Base-by-base conservation (phyloP, 2,797 vertebrate species). In the Poeciliopsis infans region DNA sequence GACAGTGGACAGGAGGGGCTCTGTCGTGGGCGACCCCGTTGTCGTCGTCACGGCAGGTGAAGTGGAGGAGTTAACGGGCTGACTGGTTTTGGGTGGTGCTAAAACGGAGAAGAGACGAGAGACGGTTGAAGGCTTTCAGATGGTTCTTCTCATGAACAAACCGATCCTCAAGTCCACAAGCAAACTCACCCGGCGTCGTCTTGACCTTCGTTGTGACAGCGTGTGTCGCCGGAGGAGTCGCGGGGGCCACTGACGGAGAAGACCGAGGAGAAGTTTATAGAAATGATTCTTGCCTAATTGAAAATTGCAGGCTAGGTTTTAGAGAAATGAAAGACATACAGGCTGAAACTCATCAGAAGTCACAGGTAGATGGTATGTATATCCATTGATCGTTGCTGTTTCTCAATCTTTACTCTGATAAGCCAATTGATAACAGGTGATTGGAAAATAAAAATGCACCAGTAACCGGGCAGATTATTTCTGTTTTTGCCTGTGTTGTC, bases 121-220 rank as follows among this genome's bases (percentile, higher is more conserved):
- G 66, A 16, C 11, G 71, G 71, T 4, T 33, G 2, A 6, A 53
- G 20, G 13, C 1, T 12, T 41, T 72, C 59, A n/a, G 57, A 16
- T 41, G 18, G 4, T 15, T 74, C 46, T 25, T 51, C n/a, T 69
- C 39, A 69, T 41, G 41, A 45, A 23, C 25, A 76, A 69, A 74
- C 68, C 41, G 8, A 3, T 59, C 61, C 41, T 47, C 46, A 28
- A 28, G 41, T 7, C 41, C 5, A 28, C 41, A 70, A n/a, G 13
- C 7, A 45, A 36, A 53, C 85, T 89, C 79, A 94, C 92, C 80
- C 51, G 74, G 79, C 18, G 79, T 89, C 41, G 94, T 94, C 66
- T 93, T 88, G 78, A 82, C 81, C 85, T 83, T 91, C 16, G 83
- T 25, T 20, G 92, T 94, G 36, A 53, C 74, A 1, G 90, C 83